Base-by-base conservation (phyloP, 2,888 invertebrate species). In the Laothoe populi region DNA sequence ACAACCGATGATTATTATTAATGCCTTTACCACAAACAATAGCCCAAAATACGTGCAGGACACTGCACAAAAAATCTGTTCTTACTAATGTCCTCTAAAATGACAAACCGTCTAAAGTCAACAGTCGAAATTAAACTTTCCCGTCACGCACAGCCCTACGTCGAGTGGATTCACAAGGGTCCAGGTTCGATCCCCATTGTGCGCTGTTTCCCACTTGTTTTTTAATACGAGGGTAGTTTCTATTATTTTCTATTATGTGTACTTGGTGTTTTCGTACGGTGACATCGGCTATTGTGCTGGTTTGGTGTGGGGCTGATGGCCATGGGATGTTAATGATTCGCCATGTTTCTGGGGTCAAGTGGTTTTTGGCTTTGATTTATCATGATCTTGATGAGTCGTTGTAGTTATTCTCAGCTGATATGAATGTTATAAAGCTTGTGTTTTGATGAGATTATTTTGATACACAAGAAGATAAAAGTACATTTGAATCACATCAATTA, bases 191-290 rank as follows among this genome's bases (percentile, higher is more conserved):
- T 84, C 80, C 86, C 88, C 75, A 91, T 90, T 91, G 90, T 90
- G 81, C 76, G 61, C 68, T 75, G 60, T 68, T 78, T 79, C 86
- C 89, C 88, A 90, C 90, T 91, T 92, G 90, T 90, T 89, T 88
- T 90, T 89, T 86, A 88, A 90, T 87, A 82, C 81, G 84, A 82
- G 90, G 91, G 90, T 87, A 86, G 88, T 88, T 91, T 89, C 86
- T 85, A 89, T 90, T 91, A 90, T 91, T 90, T 82, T 77, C 80
- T 75, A 84, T 86, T 84, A 84, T 84, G 77, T 78, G 74, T 71
- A 76, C 83, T 83, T 82, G 80, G 79, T 89, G 90, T 90, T 89
- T 86, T 88, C 82, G 83, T 87, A 78, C 83, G 83, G 82, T 86
- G 91, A 90, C 90, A 90, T 90, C 77, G 74, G 72, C 65, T 62